Evolutionary conservation across 2,888 invertebrate species (phyloP), one percentile per base, ranked within the genome.

Genomic region (Nymphalis urticae): DNA sequence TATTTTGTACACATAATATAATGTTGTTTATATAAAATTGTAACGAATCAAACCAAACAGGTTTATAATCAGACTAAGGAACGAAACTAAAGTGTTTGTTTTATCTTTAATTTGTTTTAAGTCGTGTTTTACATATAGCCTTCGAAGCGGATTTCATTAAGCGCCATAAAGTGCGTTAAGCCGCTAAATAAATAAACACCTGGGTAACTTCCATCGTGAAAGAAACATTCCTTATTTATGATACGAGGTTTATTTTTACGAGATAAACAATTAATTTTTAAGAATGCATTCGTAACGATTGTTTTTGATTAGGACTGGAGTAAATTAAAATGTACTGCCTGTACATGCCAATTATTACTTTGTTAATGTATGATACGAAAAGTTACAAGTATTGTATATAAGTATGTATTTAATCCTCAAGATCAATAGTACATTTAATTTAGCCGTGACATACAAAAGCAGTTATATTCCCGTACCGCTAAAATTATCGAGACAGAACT

Each of bases 41-140:
- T 3, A 13, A 42, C 10, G 42, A 42, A 42, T 3, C 9, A 10
- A 42, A 10, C 10, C 42, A 13, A 13, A 42, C 42, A 42, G 42
- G 42, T 42, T 42, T 42, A 13, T 42, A 42, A 42, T 13, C 42
- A 42, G 3, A 42, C 10, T 42, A 42, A 1, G 42, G 42, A 42
- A 42, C 13, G 42, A 42, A 42, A 42, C 13, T 42, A 42, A 42
- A 42, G 3, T 13, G 42, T 42, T 19, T 50, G 19, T 50, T 50
- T 50, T 19, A 50, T 50, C 50, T 19, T 50, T 56, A 63, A 21
- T 50, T 36, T n/a, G n/a, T 42, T 51, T 50, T 36, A 17, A 21
- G 61, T 61, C 27, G 21, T 42, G 59, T 66, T 68, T 62, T 53
- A 32, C 64, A 62, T 69, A 61, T 27, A 69, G 56, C 69, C 69